Base-by-base conservation (phyloP, 2,113 vertebrate genomes). In the Sylvietta virens region DNA sequence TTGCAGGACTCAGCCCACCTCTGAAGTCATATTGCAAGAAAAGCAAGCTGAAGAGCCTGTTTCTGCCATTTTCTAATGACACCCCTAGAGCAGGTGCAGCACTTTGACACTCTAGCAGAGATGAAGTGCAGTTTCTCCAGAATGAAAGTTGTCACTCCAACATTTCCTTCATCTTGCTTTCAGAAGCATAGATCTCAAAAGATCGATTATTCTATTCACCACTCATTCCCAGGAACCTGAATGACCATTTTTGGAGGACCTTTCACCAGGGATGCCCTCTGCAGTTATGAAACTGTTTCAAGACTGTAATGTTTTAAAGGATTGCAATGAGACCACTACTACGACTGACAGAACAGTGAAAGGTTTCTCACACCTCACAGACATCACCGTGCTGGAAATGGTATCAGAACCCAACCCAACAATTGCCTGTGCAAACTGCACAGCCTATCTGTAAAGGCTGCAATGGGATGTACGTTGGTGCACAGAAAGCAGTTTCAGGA, bases 281-380 rank as follows among this genome's bases (percentile, higher is more conserved):
- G 2, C 47, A 78, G 21, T 70, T 71, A 53, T 13, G 31, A 66
- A n/a, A 64, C 24, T 48, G 11, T 45, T 89, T 7, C 51, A 40
- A 71, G 51, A 67, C 15, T 39, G 47, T 86, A 21, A 61, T 9
- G 5, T 42, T 91, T 80, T 66, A 53, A 81, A 83, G 27, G 23
- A 50, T 1, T 45, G 8, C 26, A 67, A 18, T 11, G 66, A 93
- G 53, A 11, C 28, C 31, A 23, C n/a, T 33, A 17, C 45, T 30
- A 42, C 0, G 0, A n/a, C 21, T 47, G 35, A 54, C 22, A 48
- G 42, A 77, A 54, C 12, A 86, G 15, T 9, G 15, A n/a, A 53
- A 61, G 28, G 56, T 5, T 65, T 51, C 73, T 92, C 15, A 3
- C 33, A 71, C 15, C 24, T 42, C 84, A 33, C 9, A 45, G 37